Evolutionary conservation across 92 coral and sea anemone species (phyloP).

Genomic region (Montipora capitata): DNA sequence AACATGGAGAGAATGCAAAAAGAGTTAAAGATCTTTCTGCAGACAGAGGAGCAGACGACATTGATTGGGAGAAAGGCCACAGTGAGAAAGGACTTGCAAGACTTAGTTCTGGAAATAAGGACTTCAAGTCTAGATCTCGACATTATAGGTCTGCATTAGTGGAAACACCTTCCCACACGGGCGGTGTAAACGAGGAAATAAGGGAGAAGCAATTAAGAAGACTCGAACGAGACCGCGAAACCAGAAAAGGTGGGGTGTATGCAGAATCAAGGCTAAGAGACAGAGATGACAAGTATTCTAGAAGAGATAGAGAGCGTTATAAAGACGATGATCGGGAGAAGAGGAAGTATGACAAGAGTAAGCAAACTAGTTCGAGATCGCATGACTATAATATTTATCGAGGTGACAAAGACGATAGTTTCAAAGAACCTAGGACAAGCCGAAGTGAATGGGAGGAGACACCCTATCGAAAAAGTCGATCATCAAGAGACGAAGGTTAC

Average conservation of each 20-base stretch:
- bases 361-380: conserved; percentile 44
- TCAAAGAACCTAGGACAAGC: conserved; percentile 83
- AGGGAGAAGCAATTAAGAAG: conserved; percentile 91
- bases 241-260: conserved; percentile 91
- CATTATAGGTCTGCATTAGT: conserved; percentile 91
- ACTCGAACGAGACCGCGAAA: conserved; percentile 90
- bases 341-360: conserved; percentile 27
- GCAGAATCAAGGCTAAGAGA: conserved; percentile 81
- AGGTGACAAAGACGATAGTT: conserved; percentile 64
- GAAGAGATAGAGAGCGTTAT: conserved; percentile 56
- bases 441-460: conserved; percentile 98
- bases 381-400: conserved; percentile 47
- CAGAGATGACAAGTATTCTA: conserved; percentile 57
- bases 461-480: conserved; percentile 86
- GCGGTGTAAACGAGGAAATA: conserved; percentile 96
- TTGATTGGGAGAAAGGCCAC: conserved; percentile 48
- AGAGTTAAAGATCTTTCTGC: conserved; percentile 45
- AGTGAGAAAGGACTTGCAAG: conserved; percentile 46
- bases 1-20: conserved; percentile 71
- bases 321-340: conserved; percentile 64
- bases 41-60: conserved; percentile 57
- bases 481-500: conserved; percentile 73
- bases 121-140: conserved; percentile 69
- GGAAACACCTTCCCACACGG: conserved; percentile 98
- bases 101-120: conserved; percentile 66